Evolutionary conservation across 37 sponge, comb jelly and placozoan species (phyloP).

Genomic region (Aphrocallistes beatrix): DNA sequence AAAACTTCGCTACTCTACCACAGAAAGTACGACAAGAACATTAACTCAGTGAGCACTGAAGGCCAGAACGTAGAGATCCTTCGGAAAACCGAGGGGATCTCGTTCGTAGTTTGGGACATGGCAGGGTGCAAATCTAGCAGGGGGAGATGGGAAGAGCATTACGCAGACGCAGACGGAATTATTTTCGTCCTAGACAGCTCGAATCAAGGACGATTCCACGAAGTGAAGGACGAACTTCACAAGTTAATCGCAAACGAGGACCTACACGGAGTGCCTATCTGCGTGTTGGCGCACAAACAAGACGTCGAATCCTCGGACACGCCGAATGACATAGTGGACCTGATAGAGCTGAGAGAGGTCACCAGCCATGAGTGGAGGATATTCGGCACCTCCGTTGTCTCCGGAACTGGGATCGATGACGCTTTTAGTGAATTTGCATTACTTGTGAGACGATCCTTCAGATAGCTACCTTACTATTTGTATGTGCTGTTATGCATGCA

Average conservation of each 20-base stretch:
- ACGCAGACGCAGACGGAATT: not conserved
- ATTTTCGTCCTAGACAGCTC: not conserved
- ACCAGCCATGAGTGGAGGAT: not conserved
- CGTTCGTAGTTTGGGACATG: not conserved
- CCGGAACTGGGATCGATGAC: conserved; percentile 5
- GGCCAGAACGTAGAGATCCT: not conserved
- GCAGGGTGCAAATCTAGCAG: not conserved
- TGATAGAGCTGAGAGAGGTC: not conserved
- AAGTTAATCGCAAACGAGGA: not conserved
- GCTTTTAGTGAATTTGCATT: not conserved
- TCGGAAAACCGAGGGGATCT: not conserved
- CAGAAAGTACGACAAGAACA: not conserved
- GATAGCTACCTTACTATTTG: too few species aligned
- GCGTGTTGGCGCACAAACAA: conserved; percentile 17
- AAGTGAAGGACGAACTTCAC: conserved; percentile 2
- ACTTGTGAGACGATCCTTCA: not conserved
- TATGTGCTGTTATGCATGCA: too few species aligned
- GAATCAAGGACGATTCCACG: not conserved
- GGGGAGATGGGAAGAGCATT: not conserved
- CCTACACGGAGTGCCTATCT: not conserved
- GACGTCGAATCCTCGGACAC: not conserved
- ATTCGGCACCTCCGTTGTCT: not conserved
- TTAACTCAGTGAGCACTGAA: not conserved
- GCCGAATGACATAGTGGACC: not conserved
- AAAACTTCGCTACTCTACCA: not conserved